Evolutionary conservation across 2,797 vertebrate species (phyloP), one percentile per base, ranked within the genome.

Genomic region (Cyprinodon diabolis): DNA sequence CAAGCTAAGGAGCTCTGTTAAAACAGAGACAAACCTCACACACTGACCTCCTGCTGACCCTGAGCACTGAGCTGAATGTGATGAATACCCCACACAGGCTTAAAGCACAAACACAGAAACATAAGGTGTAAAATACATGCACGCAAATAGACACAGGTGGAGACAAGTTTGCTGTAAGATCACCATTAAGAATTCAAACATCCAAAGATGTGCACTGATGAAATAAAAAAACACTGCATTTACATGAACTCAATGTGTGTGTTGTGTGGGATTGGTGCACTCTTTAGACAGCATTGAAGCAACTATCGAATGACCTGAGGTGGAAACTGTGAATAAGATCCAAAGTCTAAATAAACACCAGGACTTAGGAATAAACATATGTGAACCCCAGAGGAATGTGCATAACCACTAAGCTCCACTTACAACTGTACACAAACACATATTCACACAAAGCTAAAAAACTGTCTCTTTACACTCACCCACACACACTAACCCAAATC

Each of bases 311-410:
- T 91, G 91, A 91, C 87, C 83, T 74, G 79, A 25, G 72, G 77
- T 84, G 87, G 90, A 93, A 93, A 90, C 79, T 91, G 90, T 91
- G 89, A 94, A 91, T 90, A 87, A 91, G 84, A 87, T 63, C 68
- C 84, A 10, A 72, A 66, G 72, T 80, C 62, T 67, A 30, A 40
- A 76, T 60, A 71, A 40, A 62, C 72, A 72, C 76, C 62, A 21
- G 74, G 40, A 62, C n/a, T 66, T 51, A 68, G 19, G 13, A 45
- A 51, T 19, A 69, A 49, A 75, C 54, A 66, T 56, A 49, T 55
- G 19, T 56, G 4, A 54, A 21, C 25, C 48, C 2, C 45, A 2
- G 52, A 56, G 13, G 40, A 23, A 4, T 19, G 17, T 49, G 40
- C 4, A 43, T 15, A 23, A 69, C 47, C 14, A 40, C 55, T 21